These are phyloP conservation scores for Camponotus pennsylvanicus DNA, from an alignment of 1,140 invertebrate species.

Conservation along the genomic window DNA sequence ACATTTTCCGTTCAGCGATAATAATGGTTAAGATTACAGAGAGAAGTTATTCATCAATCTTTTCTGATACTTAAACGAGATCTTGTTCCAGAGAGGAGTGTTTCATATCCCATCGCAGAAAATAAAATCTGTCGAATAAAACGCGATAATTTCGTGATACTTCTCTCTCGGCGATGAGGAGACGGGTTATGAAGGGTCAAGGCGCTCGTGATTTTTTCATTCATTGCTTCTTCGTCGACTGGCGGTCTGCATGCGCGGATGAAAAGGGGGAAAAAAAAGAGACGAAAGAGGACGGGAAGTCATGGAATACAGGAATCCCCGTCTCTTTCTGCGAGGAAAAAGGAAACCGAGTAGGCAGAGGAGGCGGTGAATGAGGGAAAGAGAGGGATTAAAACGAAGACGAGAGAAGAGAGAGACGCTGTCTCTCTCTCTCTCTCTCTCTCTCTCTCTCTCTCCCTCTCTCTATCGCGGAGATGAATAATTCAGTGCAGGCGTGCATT, in stretches of 20 bases:
- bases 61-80: too few relatives aligned
- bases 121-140: not conserved
- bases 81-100: not conserved
- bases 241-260: not conserved
- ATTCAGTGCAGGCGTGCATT: conserved; percentile 81
- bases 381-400: conserved; percentile 51
- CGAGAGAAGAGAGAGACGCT: conserved; percentile 27
- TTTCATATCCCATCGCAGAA: not conserved
- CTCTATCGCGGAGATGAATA: conserved; percentile 78
- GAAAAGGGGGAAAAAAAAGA: conserved; percentile 1
- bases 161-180: conserved; percentile 2
- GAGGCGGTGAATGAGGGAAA: conserved; percentile 36
- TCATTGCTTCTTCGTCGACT: conserved; percentile 34
- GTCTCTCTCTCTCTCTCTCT: conserved; percentile 60
- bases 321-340: conserved; percentile 28
- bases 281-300: conserved; percentile 40
- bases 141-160: conserved; percentile 19
- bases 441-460: conserved; percentile 55
- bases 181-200: conserved; percentile 54
- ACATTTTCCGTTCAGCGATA: not conserved
- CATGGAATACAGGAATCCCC: conserved; percentile 52
- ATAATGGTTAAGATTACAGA: not conserved
- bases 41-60: not conserved
- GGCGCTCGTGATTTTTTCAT: conserved; percentile 58
- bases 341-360: conserved; percentile 9